Evolutionary conservation across 2,797 vertebrate species (phyloP).

Genomic region (Phrynocephalus forsythii): DNA sequence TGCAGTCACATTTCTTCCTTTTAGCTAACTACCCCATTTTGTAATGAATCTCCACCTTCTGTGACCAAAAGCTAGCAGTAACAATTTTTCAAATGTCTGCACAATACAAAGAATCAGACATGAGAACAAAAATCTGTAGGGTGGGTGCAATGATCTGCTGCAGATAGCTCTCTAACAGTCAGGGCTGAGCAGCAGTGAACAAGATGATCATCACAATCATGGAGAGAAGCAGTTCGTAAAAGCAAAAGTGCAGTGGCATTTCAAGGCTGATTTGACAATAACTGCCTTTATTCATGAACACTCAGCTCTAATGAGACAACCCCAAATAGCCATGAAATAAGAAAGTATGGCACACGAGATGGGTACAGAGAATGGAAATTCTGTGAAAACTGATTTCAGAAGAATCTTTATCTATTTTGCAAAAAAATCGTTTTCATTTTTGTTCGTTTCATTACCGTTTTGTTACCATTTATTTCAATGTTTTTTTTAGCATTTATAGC

Average conservation of each 20-base stretch:
- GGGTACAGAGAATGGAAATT: conserved; percentile 19
- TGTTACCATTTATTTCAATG: no score
- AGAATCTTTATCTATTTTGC: conserved; percentile 18
- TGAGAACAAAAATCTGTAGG: conserved; percentile 52
- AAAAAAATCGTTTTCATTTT: no score
- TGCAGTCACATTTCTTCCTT: conserved; percentile 47
- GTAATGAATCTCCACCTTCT: conserved; percentile 48
- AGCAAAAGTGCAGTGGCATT: conserved; percentile 66
- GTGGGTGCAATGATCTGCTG: conserved; percentile 38
- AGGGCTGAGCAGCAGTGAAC: conserved; percentile 61
- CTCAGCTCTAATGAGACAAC: conserved; percentile 53
- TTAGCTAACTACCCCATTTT: conserved; percentile 58
- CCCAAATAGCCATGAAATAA: conserved; percentile 48
- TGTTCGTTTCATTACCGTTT: no score
- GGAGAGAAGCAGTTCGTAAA: conserved; percentile 59
- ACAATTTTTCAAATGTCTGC: conserved; percentile 46
- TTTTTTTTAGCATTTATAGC: no score
- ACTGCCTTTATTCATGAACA: conserved; percentile 51
- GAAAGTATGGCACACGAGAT: conserved; percentile 34
- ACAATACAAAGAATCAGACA: conserved; percentile 47
- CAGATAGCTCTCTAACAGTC: conserved; percentile 44
- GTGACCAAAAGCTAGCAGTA: conserved; percentile 45
- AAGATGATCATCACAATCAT: conserved; percentile 50
- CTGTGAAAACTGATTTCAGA: conserved; percentile 18
- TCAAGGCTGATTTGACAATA: conserved; percentile 69